Conservation (phyloP, 2,888 invertebrate genomes). For the Agriotes lineatus region DNA sequence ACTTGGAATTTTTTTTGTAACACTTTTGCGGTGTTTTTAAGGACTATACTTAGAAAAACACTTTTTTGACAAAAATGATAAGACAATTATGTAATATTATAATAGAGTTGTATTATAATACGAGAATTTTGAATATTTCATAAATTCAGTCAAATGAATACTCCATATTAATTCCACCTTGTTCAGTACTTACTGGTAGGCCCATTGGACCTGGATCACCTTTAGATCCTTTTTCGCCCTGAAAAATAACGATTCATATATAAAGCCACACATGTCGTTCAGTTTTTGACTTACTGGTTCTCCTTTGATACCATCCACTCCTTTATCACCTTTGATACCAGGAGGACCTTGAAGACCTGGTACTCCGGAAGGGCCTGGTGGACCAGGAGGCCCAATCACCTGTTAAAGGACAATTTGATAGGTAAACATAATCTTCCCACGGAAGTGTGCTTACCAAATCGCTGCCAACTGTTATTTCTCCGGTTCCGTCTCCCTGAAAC, state of each 20-base stretch:
- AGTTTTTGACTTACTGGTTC: constrained; percentile 75
- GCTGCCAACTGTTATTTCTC: constrained; percentile 79
- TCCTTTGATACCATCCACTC: constrained; percentile 85
- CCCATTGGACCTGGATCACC: constrained; percentile 96
- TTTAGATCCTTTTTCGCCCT: constrained; percentile 86
- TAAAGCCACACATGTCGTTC: background rate
- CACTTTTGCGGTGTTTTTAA: too few species aligned
- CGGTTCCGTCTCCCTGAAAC: constrained; percentile 85
- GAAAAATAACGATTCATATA: constrained; percentile 56
- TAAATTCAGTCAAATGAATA: too few species aligned
- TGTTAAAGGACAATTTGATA: constrained; percentile 49
- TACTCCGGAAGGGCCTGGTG: constrained; percentile 80
- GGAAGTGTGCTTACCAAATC: constrained; percentile 73
- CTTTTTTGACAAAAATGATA: too few species aligned
- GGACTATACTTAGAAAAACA: too few species aligned
- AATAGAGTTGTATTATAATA: too few species aligned
- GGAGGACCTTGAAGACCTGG: constrained; percentile 86
- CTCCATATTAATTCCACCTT: too few species aligned
- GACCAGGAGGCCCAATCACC: constrained; percentile 78
- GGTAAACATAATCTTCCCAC: background rate
- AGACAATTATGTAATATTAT: too few species aligned
- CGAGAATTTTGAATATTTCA: too few species aligned
- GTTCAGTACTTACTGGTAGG: constrained; percentile 83
- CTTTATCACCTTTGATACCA: constrained; percentile 88
- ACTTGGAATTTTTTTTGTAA: too few species aligned